phyloP scores from a whole-genome alignment of 1,140 invertebrate species.

The Aplysia californica region DNA sequence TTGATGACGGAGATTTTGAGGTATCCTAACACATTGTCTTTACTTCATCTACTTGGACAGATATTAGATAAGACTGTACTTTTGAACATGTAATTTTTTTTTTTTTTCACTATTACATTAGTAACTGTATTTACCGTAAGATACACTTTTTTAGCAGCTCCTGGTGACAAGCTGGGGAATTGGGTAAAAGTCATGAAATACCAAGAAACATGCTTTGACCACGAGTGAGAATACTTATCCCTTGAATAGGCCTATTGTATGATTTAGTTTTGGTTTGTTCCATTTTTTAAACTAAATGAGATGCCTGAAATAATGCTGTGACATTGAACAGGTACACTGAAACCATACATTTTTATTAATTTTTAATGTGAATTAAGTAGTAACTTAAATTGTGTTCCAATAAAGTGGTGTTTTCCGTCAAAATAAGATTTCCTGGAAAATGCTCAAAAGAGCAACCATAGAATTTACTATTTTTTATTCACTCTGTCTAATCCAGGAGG shows the following conservation, averaged over 20 bases:
- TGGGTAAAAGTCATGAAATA: too few relatives aligned
- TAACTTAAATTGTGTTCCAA: neutral
- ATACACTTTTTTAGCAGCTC: neutral
- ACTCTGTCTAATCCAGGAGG: conserved; percentile 49
- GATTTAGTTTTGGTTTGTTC: too few relatives aligned
- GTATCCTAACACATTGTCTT: conserved; percentile 32
- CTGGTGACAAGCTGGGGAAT: neutral
- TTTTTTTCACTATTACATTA: neutral
- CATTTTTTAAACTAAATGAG: too few relatives aligned
- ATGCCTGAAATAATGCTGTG: too few relatives aligned
- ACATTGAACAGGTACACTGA: neutral
- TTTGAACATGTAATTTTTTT: too few relatives aligned
- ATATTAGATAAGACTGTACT: neutral
- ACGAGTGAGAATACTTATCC: too few relatives aligned
- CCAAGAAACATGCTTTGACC: too few relatives aligned
- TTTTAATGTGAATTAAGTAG: neutral
- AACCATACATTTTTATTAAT: neutral
- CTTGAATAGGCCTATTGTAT: too few relatives aligned
- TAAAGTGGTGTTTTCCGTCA: neutral
- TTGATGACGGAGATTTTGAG: conserved; percentile 83
- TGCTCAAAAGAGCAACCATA: neutral
- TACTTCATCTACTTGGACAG: neutral
- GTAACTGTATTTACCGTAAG: neutral
- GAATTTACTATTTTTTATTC: neutral
- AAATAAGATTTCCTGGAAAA: neutral